Percentiles rank a stretch among this genome's conserved stretches.
phyloP scores from a whole-genome alignment of 2,797 vertebrate species.

The Urosaurus nigricauda region DNA sequence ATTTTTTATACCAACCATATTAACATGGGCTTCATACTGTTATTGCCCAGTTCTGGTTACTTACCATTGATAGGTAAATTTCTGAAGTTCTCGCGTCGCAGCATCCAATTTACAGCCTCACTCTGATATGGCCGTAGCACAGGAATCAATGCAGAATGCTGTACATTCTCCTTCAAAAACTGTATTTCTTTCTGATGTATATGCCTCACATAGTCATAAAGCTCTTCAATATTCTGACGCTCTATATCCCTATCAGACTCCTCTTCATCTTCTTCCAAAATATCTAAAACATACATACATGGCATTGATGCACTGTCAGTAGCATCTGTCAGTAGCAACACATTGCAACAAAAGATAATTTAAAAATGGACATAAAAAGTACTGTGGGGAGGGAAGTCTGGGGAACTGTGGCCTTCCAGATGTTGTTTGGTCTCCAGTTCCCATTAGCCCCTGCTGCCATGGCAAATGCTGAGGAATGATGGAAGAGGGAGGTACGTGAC shows the following conservation, averaged over 20 bases:
- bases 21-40: not conserved
- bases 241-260: slow-evolving; percentile 92
- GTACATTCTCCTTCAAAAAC: slow-evolving; percentile 83
- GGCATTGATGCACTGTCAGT: not conserved
- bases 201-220: slow-evolving; percentile 92
- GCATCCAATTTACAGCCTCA: slow-evolving; percentile 98
- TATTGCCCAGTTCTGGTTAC: slow-evolving; percentile 59
- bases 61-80: slow-evolving; percentile 73
- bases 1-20: not conserved
- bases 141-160: slow-evolving; percentile 91
- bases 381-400: not conserved
- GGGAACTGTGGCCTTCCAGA: not conserved
- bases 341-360: not conserved
- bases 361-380: not conserved
- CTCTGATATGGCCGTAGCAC: slow-evolving; percentile 92
- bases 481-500: not conserved
- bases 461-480: not conserved
- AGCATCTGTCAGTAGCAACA: slow-evolving; percentile 6
- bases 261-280: slow-evolving; percentile 90
- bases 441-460: not conserved
- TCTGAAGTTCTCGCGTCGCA: slow-evolving; percentile 85
- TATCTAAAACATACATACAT: slow-evolving; percentile 78
- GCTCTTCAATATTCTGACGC: slow-evolving; percentile 95
- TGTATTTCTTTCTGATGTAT: slow-evolving; percentile 78
- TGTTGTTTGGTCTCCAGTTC: not conserved